Evolutionary conservation across 2,113 vertebrate species (phyloP).

Genomic region (Chrysemys picta): DNA sequence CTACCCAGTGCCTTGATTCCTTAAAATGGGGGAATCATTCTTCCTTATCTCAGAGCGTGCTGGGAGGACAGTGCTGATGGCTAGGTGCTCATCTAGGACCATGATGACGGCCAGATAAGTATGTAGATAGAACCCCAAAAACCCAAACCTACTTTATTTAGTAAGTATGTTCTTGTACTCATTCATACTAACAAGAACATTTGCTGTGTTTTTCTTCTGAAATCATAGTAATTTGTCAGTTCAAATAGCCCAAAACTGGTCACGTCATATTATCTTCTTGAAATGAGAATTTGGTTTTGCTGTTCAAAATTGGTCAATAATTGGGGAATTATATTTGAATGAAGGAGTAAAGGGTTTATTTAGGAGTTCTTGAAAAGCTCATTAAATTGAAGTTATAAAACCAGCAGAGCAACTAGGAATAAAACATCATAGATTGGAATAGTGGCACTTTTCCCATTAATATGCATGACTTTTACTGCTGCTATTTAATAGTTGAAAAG

Average conservation of each 20-base stretch:
- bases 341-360: not conserved
- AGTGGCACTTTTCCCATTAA: not conserved
- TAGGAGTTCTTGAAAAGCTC: not conserved
- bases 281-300: conserved; percentile 13
- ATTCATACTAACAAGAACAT: fast-evolving
- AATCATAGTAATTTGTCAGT: not conserved
- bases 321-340: conserved; percentile 16
- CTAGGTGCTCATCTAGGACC: not conserved
- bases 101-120: not conserved
- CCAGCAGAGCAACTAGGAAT: not conserved
- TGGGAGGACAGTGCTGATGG: not conserved
- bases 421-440: not conserved
- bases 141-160: not conserved
- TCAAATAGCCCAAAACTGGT: not conserved
- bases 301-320: conserved; percentile 13
- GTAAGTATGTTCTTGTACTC: not conserved
- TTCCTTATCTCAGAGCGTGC: not conserved
- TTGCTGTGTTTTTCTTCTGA: not conserved
- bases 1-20: not conserved
- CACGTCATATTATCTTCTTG: not conserved
- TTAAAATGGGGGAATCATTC: not conserved
- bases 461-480: not conserved
- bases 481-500: not conserved
- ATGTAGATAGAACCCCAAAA: not conserved
- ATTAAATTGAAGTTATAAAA: conserved; percentile 23